Evolutionary conservation across 2,888 invertebrate genomes (phyloP).

Genomic region (Stenolophus ochropezus): DNA sequence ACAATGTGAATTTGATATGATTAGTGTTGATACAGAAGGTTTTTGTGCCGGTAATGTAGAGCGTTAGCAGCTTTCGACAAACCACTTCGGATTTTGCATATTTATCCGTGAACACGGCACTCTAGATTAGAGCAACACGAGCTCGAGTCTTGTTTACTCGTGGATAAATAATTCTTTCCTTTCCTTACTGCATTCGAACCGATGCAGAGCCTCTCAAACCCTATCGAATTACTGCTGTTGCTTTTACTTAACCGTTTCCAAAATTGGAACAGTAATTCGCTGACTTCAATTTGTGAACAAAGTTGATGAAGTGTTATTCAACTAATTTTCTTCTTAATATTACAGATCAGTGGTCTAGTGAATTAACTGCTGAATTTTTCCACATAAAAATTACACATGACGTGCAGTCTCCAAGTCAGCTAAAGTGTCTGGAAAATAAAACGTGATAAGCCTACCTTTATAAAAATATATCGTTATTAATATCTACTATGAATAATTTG

Average conservation of each 20-base stretch:
- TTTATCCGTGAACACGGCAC: slow-evolving; percentile 27
- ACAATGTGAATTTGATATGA: background rate
- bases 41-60: background rate
- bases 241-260: background rate
- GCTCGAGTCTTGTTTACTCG: slow-evolving; percentile 38
- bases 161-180: slow-evolving; percentile 47
- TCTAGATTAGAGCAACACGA: slow-evolving; percentile 33
- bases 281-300: background rate
- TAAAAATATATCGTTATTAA: no score
- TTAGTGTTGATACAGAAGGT: background rate
- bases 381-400: no score
- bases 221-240: background rate
- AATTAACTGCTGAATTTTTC: no score
- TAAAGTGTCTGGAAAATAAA: no score
- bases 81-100: slow-evolving; percentile 25
- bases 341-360: no score
- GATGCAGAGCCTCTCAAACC: slow-evolving; percentile 7
- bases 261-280: background rate
- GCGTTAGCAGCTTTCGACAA: background rate
- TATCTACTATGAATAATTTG: no score
- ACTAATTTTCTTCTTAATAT: no score
- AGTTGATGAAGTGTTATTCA: no score
- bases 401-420: no score
- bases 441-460: no score
- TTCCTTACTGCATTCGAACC: slow-evolving; percentile 2